Evolutionary conservation across 2,888 invertebrate genomes (phyloP).

Genomic region (Hedychridium roseum): DNA sequence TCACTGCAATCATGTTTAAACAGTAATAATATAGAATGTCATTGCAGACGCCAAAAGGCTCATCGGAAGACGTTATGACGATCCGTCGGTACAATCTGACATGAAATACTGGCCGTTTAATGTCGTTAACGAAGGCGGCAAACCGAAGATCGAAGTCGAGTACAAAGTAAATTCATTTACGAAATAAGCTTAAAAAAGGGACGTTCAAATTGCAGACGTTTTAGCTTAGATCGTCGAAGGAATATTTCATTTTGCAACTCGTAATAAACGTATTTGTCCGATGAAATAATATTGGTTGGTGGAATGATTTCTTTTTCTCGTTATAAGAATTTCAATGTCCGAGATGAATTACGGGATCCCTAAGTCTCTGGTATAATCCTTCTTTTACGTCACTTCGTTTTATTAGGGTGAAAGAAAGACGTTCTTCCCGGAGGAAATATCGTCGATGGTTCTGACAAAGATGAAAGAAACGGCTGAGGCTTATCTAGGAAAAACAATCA

Average conservation of each 20-base stretch:
- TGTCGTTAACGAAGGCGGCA: constrained; percentile 73
- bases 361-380: too few species aligned
- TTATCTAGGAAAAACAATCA: constrained; percentile 75
- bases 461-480: constrained; percentile 85
- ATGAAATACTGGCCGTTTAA: constrained; percentile 87
- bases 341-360: too few species aligned
- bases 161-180: constrained; percentile 25
- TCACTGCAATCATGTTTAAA: constrained; percentile 1
- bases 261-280: too few species aligned
- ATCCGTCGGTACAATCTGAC: constrained; percentile 80
- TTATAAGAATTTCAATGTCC: too few species aligned
- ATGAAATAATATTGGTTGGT: too few species aligned
- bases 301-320: too few species aligned
- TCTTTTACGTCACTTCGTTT: constrained; percentile 19
- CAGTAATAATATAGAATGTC: neutral
- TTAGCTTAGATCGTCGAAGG: too few species aligned
- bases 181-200: too few species aligned
- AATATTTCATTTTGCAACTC: too few species aligned
- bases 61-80: constrained; percentile 83
- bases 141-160: constrained; percentile 75
- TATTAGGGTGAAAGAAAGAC: constrained; percentile 72
- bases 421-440: constrained; percentile 85
- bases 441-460: constrained; percentile 84
- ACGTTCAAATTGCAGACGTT: too few species aligned
- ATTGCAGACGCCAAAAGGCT: constrained; percentile 76